Evolutionary conservation across 1,140 invertebrate species (phyloP), one percentile per base, ranked within the genome.

Genomic region (Leptinotarsa undecemlineata): DNA sequence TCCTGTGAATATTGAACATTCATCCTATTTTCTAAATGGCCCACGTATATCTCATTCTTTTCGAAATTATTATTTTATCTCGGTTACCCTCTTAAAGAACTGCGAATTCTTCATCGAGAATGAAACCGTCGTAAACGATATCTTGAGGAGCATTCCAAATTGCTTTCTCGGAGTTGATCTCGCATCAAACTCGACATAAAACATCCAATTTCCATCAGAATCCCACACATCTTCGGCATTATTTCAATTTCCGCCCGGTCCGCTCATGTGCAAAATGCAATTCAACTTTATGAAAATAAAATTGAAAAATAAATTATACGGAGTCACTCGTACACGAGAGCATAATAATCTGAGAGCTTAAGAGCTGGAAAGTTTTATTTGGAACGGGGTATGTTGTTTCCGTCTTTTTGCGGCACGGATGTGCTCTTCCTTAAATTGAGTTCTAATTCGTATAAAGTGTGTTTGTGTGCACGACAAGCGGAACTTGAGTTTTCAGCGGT

Each of bases 371-470:
- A 71, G 48, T 71, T 71, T 71, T 57, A 61, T 71, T 71, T 71
- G 20, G 20, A 68, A 33, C 48, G 68, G 68, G 48, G 19, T 42
- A 69, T n/a, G 69, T 71, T 71, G 69, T 61, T 71, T 71, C 69
- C 69, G 48, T 21, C 48, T 71, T 71, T 71, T 71, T 71, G 69
- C 57, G 57, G 69, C 15, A 11, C 42, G 60, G 71, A 72, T 72
- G 71, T 67, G 33, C 61, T 72, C 71, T 64, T 64, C 21, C 71
- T 72, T 72, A 72, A 72, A 72, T 72, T 64, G 71, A 72, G 71
- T 61, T 51, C 33, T 72, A 72, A 72, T 72, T 72, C 71, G 61
- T 19, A 72, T 64, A 72, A 72, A 72, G 60, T 72, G 71, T 51
- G 62, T 48, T 72, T 26, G 61, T 72, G 71, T 47, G 23, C 61